These are phyloP conservation scores for Altica lythri DNA, from an alignment of 2,888 invertebrate genomes.

Conservation along the genomic window DNA sequence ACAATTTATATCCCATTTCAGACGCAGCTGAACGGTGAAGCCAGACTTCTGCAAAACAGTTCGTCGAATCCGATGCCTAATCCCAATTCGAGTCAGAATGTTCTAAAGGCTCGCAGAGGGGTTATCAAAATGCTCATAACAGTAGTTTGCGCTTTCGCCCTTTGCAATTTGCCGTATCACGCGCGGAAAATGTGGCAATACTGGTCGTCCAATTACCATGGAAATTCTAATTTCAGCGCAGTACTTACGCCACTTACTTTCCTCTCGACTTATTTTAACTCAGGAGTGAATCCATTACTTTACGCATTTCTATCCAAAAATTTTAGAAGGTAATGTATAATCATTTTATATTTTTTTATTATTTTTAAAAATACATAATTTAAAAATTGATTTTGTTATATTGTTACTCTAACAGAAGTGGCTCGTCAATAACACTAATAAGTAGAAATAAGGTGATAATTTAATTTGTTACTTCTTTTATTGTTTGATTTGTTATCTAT, in stretches of 20 bases:
- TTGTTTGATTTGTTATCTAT: no score
- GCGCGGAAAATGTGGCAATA: constrained; percentile 87
- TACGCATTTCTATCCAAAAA: constrained; percentile 82
- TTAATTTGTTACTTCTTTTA: no score
- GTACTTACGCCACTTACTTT: constrained; percentile 84
- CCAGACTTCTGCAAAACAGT: constrained; percentile 39
- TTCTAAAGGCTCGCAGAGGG: constrained; percentile 77
- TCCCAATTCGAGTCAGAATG: constrained; percentile 75
- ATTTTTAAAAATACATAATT: no score
- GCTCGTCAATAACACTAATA: no score
- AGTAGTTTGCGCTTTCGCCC: constrained; percentile 84
- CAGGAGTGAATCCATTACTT: constrained; percentile 86
- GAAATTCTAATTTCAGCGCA: constrained; percentile 75
- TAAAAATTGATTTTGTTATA: no score
- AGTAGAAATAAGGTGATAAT: no score
- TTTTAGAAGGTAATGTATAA: constrained; percentile 59
- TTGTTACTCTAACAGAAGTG: no score
- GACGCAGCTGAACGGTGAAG: constrained; percentile 37
- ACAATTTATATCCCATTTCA: constrained; percentile 19
- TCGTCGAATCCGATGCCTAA: constrained; percentile 54
- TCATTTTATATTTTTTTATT: no score
- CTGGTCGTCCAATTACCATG: constrained; percentile 65
- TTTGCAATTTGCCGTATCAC: constrained; percentile 90
- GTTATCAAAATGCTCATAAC: constrained; percentile 89
- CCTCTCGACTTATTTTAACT: constrained; percentile 86